A percentile compares a stretch with the other conserved stretches of the same genome.
Evolutionary conservation across 2,888 invertebrate genomes (phyloP).

Genomic region (Lissonota sp.): DNA sequence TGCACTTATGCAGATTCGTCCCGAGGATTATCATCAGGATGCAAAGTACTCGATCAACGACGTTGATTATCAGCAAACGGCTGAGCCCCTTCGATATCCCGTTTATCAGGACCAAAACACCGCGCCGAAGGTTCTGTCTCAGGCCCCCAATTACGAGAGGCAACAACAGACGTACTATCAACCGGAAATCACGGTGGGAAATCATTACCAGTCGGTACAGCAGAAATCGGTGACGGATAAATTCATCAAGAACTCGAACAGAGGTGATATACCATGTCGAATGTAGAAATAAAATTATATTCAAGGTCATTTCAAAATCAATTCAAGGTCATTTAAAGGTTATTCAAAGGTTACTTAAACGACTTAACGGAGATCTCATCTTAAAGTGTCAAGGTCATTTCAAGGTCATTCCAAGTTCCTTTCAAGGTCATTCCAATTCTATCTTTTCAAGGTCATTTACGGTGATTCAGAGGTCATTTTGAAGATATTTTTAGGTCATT

Average conservation of each 20-base stretch:
- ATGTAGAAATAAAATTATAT: neutral
- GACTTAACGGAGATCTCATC: no score
- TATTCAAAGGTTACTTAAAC: no score
- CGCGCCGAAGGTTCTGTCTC: slow-evolving; percentile 61
- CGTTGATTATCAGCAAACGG: slow-evolving; percentile 67
- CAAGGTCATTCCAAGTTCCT: no score
- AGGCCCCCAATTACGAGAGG: slow-evolving; percentile 56
- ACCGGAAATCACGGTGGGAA: slow-evolving; percentile 77
- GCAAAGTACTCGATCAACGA: slow-evolving; percentile 72
- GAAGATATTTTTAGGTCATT: no score
- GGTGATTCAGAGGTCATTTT: no score
- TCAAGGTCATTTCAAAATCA: no score
- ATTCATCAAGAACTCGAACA: slow-evolving; percentile 69
- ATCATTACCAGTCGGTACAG: slow-evolving; percentile 76
- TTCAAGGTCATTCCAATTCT: no score
- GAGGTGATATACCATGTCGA: slow-evolving; percentile 67
- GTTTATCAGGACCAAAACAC: slow-evolving; percentile 65
- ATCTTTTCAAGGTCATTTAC: no score
- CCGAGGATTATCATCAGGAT: slow-evolving; percentile 70
- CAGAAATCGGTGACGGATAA: slow-evolving; percentile 76
- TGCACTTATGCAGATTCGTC: slow-evolving; percentile 60
- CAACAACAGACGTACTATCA: slow-evolving; percentile 73
- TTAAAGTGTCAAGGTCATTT: no score
- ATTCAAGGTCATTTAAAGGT: no score
- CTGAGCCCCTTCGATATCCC: slow-evolving; percentile 67